Evolutionary conservation across 37 sponge, comb jelly and placozoan species (phyloP), one percentile per base, ranked within the genome.

Genomic region (Chondrosia reniformis): DNA sequence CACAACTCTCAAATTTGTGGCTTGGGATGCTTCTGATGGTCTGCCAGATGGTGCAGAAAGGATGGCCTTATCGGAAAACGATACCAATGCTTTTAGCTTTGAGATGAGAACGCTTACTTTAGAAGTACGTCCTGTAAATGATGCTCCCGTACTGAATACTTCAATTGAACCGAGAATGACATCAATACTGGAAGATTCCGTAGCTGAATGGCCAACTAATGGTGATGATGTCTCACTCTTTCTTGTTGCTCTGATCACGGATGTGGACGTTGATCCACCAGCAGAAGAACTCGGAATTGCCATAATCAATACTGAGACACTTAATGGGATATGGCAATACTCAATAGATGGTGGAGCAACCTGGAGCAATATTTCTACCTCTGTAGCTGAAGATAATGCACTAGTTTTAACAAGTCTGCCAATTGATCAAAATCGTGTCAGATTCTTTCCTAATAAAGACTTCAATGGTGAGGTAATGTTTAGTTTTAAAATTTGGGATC

Each of bases 201-300:
- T 90, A 1, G 19, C 66, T 19, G 90, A 93, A 24, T 63, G 88
- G 30, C 80, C 86, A 7, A 86, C 90, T 1, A 9, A 45, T 1
- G 96, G 96, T 7, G 84, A 84, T 34, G 79, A 86, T 57, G 85
- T 91, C 3, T 37, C 82, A 2, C 57, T 86, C 32, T 87, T 91
- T 46, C 58, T 91, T 2, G 2, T 62, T 4, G 82, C 89, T 22
- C 34, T 85, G 71, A 33, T 31, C 0, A 24, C 33, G 6, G 96
- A 95, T 78, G 85, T 85, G 13, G 96, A 95, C 52, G 56, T 82
- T n/a, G n/a, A n/a, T n/a, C n/a, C n/a, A n/a, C n/a, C n/a, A n/a
- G n/a, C n/a, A n/a, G n/a, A n/a, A n/a, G n/a, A n/a, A n/a, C n/a
- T 91, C 75, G 96, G 96, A 0, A 89, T 95, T 45, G 96, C 96